Percentiles rank a stretch among this genome's conserved stretches.
phyloP scores from a whole-genome alignment of 1,140 invertebrate genomes.

The Cydia pomonella region DNA sequence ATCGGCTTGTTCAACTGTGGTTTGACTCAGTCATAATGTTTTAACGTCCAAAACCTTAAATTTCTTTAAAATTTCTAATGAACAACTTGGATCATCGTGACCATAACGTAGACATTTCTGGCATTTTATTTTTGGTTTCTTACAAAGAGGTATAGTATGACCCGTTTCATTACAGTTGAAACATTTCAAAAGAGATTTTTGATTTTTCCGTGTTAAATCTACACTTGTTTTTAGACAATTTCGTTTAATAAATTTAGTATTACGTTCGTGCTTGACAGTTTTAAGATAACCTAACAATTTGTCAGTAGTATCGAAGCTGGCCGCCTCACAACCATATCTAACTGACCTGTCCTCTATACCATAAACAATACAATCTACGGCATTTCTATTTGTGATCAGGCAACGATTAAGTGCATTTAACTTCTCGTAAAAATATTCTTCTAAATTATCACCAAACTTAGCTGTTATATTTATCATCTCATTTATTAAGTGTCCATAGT shows the following conservation, averaged over 20 bases:
- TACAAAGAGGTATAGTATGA: not conserved
- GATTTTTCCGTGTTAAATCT: not conserved
- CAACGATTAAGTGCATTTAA: slow-evolving; percentile 32
- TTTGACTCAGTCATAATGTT: slow-evolving; percentile 1
- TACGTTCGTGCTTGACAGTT: slow-evolving; percentile 19
- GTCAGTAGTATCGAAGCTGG: slow-evolving; percentile 34
- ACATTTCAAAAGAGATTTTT: not conserved
- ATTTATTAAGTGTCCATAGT: slow-evolving; percentile 37
- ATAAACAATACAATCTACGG: slow-evolving; percentile 39
- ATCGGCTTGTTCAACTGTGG: not conserved
- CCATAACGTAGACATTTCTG: not conserved
- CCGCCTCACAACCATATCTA: slow-evolving; percentile 38
- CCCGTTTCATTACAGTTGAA: not conserved
- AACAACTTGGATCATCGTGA: not conserved
- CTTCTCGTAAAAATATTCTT: slow-evolving; percentile 34
- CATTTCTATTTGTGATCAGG: slow-evolving; percentile 34
- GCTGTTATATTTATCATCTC: slow-evolving; percentile 36
- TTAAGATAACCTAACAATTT: slow-evolving; percentile 36
- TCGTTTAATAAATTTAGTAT: not conserved
- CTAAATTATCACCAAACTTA: slow-evolving; percentile 30
- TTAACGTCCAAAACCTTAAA: not conserved
- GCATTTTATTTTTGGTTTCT: not conserved
- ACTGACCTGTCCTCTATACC: slow-evolving; percentile 41
- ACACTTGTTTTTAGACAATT: not conserved
- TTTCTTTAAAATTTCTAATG: not conserved